These are phyloP conservation scores for Pygoscelis adeliae DNA, from an alignment of 2,113 vertebrate genomes.

Conservation along the genomic window DNA sequence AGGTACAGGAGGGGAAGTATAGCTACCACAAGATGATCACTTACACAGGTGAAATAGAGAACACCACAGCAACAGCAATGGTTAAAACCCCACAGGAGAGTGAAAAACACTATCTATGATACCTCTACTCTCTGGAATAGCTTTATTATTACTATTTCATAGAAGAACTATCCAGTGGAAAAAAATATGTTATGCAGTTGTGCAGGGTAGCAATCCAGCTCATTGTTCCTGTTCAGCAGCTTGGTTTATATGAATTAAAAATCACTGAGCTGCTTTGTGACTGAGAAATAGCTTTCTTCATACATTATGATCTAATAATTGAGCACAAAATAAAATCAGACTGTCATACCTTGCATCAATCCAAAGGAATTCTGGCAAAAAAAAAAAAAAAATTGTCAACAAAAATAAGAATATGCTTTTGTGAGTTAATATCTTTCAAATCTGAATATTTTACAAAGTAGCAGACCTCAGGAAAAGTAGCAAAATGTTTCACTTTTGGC, in stretches of 20 bases:
- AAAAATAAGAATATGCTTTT: background rate
- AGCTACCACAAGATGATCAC: background rate
- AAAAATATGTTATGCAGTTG: background rate
- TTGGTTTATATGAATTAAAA: background rate
- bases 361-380: background rate
- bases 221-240: background rate
- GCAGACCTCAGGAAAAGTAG: background rate
- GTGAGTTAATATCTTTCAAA: background rate
- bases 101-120: background rate
- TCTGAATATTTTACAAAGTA: background rate
- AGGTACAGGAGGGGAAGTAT: background rate
- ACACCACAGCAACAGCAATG: background rate
- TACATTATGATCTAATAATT: background rate
- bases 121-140: background rate
- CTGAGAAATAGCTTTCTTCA: background rate
- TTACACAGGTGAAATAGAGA: background rate
- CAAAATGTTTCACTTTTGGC: background rate
- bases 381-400: background rate
- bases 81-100: background rate
- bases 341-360: background rate
- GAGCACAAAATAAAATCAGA: background rate
- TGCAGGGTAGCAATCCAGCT: background rate
- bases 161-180: background rate
- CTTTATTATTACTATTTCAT: background rate
- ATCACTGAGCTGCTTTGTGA: background rate